phyloP scores from a whole-genome alignment of 2,113 vertebrate genomes.

The Cairina moschata region DNA sequence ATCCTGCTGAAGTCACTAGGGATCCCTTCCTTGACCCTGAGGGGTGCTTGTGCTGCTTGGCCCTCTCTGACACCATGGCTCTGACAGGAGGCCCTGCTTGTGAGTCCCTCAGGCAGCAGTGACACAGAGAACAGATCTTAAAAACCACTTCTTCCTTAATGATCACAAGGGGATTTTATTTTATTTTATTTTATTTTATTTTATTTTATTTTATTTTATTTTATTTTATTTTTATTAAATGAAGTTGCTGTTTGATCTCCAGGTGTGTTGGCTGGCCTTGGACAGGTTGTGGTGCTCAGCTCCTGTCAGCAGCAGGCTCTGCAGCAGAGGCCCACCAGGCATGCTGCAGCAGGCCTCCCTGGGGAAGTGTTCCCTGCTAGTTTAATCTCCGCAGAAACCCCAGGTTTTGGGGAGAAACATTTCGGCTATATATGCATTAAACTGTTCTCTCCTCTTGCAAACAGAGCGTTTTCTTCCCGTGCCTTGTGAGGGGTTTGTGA shows the following conservation, averaged over 20 bases:
- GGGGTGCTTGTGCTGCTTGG: background rate
- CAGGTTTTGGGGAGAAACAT: slow-evolving; percentile 18
- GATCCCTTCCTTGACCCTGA: background rate
- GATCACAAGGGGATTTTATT: background rate
- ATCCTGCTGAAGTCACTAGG: background rate
- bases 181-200: background rate
- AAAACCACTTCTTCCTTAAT: background rate
- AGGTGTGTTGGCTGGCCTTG: background rate
- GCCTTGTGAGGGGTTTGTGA: background rate
- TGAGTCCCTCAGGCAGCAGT: background rate
- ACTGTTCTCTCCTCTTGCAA: background rate
- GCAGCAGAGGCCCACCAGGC: background rate
- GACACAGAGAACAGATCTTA: background rate
- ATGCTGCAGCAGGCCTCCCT: background rate
- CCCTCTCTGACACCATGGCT: background rate
- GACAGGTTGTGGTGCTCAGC: background rate
- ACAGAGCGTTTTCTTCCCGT: background rate
- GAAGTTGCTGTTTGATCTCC: background rate
- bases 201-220: background rate
- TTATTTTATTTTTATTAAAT: background rate
- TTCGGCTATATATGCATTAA: background rate
- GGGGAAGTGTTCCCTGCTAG: slow-evolving; percentile 24
- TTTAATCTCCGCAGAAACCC: slow-evolving; percentile 45
- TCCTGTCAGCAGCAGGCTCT: background rate
- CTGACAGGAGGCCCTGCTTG: background rate